A percentile compares a stretch with the other conserved stretches of the same genome.
Evolutionary conservation across 2,888 invertebrate genomes (phyloP).

Genomic region (Mactromeris polynyma): DNA sequence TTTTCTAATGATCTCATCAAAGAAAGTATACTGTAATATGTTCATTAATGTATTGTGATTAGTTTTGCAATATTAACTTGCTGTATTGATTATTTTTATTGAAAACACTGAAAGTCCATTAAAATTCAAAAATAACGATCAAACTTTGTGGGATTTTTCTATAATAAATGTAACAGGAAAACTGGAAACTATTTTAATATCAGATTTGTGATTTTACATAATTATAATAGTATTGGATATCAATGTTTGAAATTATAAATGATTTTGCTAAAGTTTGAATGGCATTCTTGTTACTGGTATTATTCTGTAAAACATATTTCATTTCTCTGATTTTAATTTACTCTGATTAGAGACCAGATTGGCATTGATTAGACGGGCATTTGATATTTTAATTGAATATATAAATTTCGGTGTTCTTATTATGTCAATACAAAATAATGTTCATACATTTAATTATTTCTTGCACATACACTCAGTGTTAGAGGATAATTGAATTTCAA

Average conservation of each 20-base stretch:
- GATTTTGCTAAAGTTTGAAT: neutral
- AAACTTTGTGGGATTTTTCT: neutral
- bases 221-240: neutral
- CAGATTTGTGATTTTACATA: neutral
- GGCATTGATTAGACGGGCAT: neutral
- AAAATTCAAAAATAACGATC: neutral
- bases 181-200: neutral
- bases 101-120: neutral
- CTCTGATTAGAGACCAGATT: neutral
- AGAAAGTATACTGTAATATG: neutral
- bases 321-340: neutral
- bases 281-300: too few species aligned
- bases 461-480: neutral
- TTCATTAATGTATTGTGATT: neutral
- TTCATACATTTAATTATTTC: neutral
- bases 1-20: neutral
- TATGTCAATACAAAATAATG: neutral
- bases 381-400: slow-evolving; percentile 6
- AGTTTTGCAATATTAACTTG: neutral
- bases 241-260: neutral
- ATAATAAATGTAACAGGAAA: neutral
- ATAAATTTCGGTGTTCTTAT: neutral
- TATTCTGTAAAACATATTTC: neutral
- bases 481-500: neutral
- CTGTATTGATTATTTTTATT: neutral